Evolutionary conservation across 2,113 vertebrate genomes (phyloP).

Genomic region (Peucedramus taeniatus): DNA sequence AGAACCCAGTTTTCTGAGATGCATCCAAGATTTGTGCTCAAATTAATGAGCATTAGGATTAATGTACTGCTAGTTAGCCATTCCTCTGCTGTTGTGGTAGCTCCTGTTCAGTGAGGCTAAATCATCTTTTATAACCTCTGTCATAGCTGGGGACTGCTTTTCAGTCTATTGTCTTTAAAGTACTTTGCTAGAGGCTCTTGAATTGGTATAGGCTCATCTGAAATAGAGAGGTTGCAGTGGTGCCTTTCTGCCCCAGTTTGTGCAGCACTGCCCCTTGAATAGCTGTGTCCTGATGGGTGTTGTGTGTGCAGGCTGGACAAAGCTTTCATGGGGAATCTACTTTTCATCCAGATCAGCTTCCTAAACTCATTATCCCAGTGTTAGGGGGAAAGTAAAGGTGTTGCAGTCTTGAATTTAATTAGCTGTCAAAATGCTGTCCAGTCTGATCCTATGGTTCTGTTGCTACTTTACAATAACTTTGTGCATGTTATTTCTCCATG

Average conservation of each 20-base stretch:
- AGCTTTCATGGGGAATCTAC: background rate
- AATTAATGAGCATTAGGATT: background rate
- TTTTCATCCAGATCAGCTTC: background rate
- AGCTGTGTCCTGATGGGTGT: background rate
- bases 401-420: background rate
- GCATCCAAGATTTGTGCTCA: background rate
- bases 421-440: background rate
- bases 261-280: background rate
- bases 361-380: background rate
- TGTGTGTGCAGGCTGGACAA: background rate
- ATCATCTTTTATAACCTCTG: background rate
- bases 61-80: background rate
- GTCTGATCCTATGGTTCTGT: background rate
- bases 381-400: background rate
- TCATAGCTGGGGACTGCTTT: background rate
- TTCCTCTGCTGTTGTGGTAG: background rate
- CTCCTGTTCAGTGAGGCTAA: background rate
- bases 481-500: background rate
- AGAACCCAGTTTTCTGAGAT: background rate
- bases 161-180: background rate
- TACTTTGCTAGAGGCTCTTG: background rate
- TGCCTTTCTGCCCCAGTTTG: background rate
- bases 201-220: background rate
- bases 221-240: background rate
- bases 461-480: background rate